Conservation (phyloP, 2,113 vertebrate species). For the Corynorhinus townsendii region DNA sequence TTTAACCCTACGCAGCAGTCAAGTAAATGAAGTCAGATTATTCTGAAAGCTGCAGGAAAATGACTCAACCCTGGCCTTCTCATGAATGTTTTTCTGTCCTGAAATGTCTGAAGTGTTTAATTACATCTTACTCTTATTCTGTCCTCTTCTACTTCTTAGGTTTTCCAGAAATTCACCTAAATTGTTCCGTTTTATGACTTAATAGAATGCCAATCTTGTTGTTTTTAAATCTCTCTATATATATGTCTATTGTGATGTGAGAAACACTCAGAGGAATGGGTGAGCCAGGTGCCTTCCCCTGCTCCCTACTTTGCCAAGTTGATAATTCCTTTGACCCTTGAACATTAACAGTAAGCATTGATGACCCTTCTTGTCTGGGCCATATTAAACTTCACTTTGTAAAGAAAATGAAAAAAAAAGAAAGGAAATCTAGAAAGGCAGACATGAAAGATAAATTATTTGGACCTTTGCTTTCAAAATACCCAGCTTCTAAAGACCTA, state of each 20-base stretch:
- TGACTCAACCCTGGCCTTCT: slow-evolving; percentile 11
- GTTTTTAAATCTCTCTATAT: slow-evolving; percentile 75
- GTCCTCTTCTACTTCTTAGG: slow-evolving; percentile 73
- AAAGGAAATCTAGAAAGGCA: background rate
- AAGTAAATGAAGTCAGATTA: slow-evolving; percentile 18
- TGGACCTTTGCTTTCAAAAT: slow-evolving; percentile 21
- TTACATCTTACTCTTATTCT: slow-evolving; percentile 74
- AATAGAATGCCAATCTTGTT: slow-evolving; percentile 81
- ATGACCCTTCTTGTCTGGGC: background rate
- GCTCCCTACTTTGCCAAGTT: slow-evolving; percentile 57
- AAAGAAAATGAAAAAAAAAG: background rate
- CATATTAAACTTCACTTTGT: slow-evolving; percentile 6
- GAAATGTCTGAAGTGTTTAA: slow-evolving; percentile 77
- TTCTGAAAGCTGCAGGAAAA: slow-evolving; percentile 27
- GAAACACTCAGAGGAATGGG: slow-evolving; percentile 89
- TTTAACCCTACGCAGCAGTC: slow-evolving; percentile 17
- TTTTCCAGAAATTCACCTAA: slow-evolving; percentile 78
- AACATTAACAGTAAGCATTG: background rate
- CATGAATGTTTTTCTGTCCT: slow-evolving; percentile 71
- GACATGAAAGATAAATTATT: background rate
- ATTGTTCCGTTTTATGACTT: slow-evolving; percentile 80
- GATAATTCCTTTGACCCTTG: slow-evolving; percentile 68
- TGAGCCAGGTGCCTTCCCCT: slow-evolving; percentile 85
- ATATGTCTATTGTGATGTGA: slow-evolving; percentile 85
- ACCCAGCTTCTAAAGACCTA: background rate